Conservation (phyloP, 2,797 vertebrate species). For the Nannoperca australis region DNA sequence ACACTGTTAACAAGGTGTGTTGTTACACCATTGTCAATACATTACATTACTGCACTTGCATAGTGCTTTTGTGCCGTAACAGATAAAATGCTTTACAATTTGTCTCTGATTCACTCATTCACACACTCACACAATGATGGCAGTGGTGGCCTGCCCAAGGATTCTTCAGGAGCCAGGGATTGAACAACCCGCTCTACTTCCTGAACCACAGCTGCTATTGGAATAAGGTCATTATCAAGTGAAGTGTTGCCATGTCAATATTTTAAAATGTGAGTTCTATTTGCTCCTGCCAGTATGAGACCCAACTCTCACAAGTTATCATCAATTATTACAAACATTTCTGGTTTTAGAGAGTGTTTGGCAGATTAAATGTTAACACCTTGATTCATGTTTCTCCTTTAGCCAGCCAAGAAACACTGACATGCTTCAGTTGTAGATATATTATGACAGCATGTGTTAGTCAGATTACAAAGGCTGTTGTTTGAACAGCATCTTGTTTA, state of each 20-base stretch:
- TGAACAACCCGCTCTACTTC: neutral
- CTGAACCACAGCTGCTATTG: neutral
- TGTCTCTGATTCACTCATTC: neutral
- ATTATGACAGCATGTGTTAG: slow-evolving; percentile 2
- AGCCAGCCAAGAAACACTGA: slow-evolving; percentile 21
- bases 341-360: slow-evolving; percentile 9
- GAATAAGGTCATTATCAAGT: neutral
- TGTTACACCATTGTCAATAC: too few relatives aligned
- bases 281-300: neutral
- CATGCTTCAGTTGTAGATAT: slow-evolving; percentile 6
- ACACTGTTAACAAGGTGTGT: too few relatives aligned
- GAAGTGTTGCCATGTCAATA: neutral
- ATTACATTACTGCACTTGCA: too few relatives aligned
- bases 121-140: neutral
- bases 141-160: neutral
- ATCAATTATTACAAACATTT: neutral
- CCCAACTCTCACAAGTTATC: neutral
- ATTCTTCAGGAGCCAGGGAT: neutral
- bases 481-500: slow-evolving; percentile 35
- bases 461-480: slow-evolving; percentile 13
- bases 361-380: slow-evolving; percentile 3
- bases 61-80: too few relatives aligned
- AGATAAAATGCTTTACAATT: too few relatives aligned
- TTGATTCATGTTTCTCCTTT: neutral
- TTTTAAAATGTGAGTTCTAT: neutral